These are phyloP conservation scores for Halichoeres trimaculatus DNA, from an alignment of 2,113 vertebrate genomes.

Conservation along the genomic window DNA sequence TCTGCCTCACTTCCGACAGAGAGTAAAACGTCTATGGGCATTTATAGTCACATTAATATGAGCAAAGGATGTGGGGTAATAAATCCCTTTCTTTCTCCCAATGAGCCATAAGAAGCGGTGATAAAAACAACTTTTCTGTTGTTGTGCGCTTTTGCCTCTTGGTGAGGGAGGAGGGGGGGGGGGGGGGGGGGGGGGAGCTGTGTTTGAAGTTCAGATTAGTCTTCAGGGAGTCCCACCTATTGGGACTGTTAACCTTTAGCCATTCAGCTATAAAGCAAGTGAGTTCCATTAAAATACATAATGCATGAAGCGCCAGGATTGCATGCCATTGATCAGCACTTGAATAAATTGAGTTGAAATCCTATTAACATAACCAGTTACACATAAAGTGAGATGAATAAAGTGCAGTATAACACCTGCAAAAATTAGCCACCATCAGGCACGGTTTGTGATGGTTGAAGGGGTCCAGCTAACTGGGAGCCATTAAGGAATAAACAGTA, in stretches of 20 bases:
- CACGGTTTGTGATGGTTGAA: conserved; percentile 55
- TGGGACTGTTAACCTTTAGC: conserved; percentile 92
- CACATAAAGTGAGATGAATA: conserved; percentile 84
- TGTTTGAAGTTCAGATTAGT: conserved; percentile 88
- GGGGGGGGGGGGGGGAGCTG: conserved; percentile 79
- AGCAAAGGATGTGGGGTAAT: conserved; percentile 77
- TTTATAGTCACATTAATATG: conserved; percentile 85
- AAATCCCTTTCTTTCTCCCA: conserved; percentile 81
- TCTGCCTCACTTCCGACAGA: conserved; percentile 66
- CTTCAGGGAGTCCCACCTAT: conserved; percentile 87
- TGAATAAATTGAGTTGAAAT: conserved; percentile 95
- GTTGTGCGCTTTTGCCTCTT: conserved; percentile 79
- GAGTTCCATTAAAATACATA: conserved; percentile 91
- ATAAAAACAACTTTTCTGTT: conserved; percentile 82
- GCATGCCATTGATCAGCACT: conserved; percentile 95
- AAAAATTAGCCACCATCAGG: conserved; percentile 66
- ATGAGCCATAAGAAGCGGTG: conserved; percentile 70
- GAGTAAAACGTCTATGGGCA: conserved; percentile 80
- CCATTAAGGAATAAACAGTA: conserved; percentile 60
- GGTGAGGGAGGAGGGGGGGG: conserved; percentile 78
- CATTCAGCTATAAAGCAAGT: conserved; percentile 89
- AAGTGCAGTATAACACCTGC: conserved; percentile 74
- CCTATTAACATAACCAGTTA: conserved; percentile 89
- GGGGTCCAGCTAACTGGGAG: conserved; percentile 43
- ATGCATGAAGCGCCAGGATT: conserved; percentile 92